phyloP scores from a whole-genome alignment of 2,113 vertebrate genomes.

The Cyprinodon tularosa region DNA sequence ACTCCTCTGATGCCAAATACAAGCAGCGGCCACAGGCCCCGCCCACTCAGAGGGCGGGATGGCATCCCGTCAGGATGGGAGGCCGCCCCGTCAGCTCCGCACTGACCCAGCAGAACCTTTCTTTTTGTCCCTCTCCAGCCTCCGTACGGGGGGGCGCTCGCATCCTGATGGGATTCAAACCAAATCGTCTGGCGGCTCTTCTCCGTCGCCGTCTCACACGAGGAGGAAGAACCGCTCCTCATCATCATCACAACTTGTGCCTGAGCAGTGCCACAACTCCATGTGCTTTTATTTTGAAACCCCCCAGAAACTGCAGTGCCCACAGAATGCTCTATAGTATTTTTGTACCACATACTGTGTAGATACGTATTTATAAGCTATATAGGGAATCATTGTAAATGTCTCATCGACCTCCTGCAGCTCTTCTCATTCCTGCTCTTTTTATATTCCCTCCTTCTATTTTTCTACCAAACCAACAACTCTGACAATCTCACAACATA shows the following conservation, averaged over 20 bases:
- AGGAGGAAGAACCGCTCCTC: neutral
- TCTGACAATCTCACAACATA: constrained; percentile 76
- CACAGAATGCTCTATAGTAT: constrained; percentile 84
- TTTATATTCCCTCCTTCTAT: constrained; percentile 84
- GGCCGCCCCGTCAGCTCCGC: neutral
- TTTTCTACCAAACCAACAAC: constrained; percentile 81
- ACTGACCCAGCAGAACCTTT: neutral
- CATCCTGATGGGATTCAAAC: constrained; percentile 48
- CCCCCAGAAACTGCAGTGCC: constrained; percentile 76
- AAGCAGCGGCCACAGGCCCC: constrained; percentile 29
- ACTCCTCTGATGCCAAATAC: constrained; percentile 86
- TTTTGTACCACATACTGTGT: constrained; percentile 89
- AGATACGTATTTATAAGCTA: constrained; percentile 94
- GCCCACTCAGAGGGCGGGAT: constrained; percentile 10
- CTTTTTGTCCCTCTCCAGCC: neutral
- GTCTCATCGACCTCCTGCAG: constrained; percentile 87
- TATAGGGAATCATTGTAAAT: constrained; percentile 89
- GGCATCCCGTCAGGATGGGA: constrained; percentile 22
- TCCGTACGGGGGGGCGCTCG: constrained; percentile 17
- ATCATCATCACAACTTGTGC: constrained; percentile 68
- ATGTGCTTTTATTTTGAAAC: constrained; percentile 55
- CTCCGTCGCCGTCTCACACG: neutral
- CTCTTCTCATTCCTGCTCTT: constrained; percentile 80
- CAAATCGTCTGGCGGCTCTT: constrained; percentile 42
- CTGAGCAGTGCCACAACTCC: constrained; percentile 75